phyloP scores from a whole-genome alignment of 2,888 invertebrate genomes.

The Octonoba sinensis region DNA sequence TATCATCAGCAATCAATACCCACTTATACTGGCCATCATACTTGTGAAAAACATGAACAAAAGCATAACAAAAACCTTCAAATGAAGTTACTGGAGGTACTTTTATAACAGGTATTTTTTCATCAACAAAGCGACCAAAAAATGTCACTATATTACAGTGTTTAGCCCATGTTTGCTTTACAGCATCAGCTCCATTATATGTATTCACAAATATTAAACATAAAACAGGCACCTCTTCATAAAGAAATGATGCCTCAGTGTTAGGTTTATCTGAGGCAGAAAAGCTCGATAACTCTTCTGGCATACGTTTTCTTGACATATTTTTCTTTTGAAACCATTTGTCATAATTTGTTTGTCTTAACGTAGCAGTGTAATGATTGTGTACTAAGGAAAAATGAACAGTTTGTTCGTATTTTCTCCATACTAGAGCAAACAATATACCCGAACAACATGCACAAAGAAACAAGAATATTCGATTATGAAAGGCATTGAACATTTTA shows the following conservation, averaged over 20 bases:
- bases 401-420: constrained; percentile 67
- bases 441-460: constrained; percentile 67
- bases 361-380: constrained; percentile 53
- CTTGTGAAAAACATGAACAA: constrained; percentile 62
- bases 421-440: constrained; percentile 67
- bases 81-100: constrained; percentile 65
- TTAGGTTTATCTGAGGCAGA: background rate
- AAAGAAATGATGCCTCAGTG: constrained; percentile 56
- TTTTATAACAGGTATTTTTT: constrained; percentile 65
- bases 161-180: constrained; percentile 67
- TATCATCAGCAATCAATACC: constrained; percentile 67
- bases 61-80: constrained; percentile 66
- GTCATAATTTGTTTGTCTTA: constrained; percentile 61
- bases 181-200: constrained; percentile 65
- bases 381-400: constrained; percentile 64
- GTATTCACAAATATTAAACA: constrained; percentile 66
- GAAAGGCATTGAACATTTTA: constrained; percentile 31
- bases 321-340: constrained; percentile 65
- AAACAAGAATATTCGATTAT: constrained; percentile 62
- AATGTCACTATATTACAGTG: constrained; percentile 67
- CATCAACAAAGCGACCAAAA: constrained; percentile 66
- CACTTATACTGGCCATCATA: constrained; percentile 65
- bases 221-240: constrained; percentile 61
- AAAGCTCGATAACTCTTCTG: constrained; percentile 60
- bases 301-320: constrained; percentile 37